Evolutionary conservation across 2,113 vertebrate species (phyloP), one percentile per base, ranked within the genome.

Genomic region (Uria lomvia): DNA sequence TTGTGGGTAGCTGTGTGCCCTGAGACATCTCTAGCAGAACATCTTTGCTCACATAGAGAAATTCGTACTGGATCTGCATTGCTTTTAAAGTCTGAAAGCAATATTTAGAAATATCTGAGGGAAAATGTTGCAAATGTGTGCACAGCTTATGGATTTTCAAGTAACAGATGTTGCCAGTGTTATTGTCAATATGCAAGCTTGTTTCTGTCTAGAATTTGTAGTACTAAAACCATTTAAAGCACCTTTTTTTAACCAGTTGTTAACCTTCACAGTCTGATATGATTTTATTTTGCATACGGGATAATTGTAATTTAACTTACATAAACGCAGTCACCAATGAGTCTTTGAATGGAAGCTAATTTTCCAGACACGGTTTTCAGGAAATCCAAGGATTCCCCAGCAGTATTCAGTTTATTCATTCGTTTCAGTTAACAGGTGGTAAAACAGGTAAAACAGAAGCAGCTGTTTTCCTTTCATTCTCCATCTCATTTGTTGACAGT

Each of bases 351-450:
- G 52, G n/a, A 53, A 88, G n/a, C 23, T 89, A 30, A 53, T 87
- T 93, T 86, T 75, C 65, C 84, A 82, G 58, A 17, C 13, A 6
- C 4, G 4, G 27, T 53, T 88, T 60, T 63, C 43, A 78, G 79
- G 80, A 84, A 81, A 87, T 40, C 63, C 40, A 78, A 38, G 32
- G 50, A 60, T 56, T 85, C 16, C 40, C 17, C 68, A 36, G 3
- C 70, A 89, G 30, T 23, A 10, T 52, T 72, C 30, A 15, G 13
- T 60, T 86, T 73, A 36, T 86, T 75, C 8, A 42, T 76, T 84
- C 23, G 20, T 81, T 96, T 43, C 89, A 63, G 58, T 88, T 95
- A 97, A 97, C 81, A 94, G 88, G 86, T 67, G 43, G 63, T 60
- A 65, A 40, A 92, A 32, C 60, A 94, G 86, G 89, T 79, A 40